These are phyloP conservation scores for Vulpes vulpes DNA, from an alignment of 2,113 vertebrate genomes.

Conservation along the genomic window DNA sequence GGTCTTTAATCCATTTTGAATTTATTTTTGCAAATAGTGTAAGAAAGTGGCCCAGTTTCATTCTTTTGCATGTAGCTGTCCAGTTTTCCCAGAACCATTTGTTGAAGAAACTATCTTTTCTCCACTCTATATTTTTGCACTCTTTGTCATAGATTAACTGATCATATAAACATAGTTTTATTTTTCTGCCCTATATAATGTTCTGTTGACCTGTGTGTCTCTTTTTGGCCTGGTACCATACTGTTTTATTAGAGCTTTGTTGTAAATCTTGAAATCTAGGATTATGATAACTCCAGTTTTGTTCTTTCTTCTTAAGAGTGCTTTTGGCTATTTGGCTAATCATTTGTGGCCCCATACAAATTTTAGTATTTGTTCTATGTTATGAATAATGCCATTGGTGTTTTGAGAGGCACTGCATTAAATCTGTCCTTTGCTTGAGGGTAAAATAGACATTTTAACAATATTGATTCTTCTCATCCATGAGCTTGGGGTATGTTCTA, in stretches of 20 bases:
- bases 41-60: neutral
- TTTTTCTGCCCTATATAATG: neutral
- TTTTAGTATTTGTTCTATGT: neutral
- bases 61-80: neutral
- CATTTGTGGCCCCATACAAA: neutral
- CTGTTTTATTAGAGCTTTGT: neutral
- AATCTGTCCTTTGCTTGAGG: neutral
- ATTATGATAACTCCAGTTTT: neutral
- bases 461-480: neutral
- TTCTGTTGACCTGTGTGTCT: neutral
- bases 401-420: neutral
- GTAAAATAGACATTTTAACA: neutral
- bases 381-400: neutral
- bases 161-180: neutral
- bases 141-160: neutral
- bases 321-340: neutral
- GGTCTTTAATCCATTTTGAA: neutral
- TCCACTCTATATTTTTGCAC: neutral
- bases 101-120: neutral
- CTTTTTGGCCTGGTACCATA: neutral
- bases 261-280: neutral
- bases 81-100: neutral
- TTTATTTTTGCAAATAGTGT: neutral
- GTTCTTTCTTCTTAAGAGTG: neutral
- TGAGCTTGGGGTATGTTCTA: neutral